Conservation (phyloP, 2,797 vertebrate species). For the Pseudochaenichthys georgianus region DNA sequence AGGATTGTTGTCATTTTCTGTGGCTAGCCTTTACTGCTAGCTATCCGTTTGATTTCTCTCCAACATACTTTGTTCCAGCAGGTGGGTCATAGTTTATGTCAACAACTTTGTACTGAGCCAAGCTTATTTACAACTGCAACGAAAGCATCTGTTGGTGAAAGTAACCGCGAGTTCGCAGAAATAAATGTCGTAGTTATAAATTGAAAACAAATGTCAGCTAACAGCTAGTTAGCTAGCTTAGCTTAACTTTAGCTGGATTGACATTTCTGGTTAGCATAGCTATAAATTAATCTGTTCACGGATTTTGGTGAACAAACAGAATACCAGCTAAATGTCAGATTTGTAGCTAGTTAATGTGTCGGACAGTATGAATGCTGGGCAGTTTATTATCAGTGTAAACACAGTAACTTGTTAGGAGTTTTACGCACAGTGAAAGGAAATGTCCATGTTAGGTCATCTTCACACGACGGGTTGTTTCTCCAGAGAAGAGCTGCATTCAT, state of each 20-base stretch:
- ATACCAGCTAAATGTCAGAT: accelerated
- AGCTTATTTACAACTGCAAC: background rate
- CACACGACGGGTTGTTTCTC: background rate
- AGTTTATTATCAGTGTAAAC: slow-evolving; percentile 1
- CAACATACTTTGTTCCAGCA: slow-evolving; percentile 68
- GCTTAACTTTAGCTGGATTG: slow-evolving; percentile 46
- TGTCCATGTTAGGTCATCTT: slow-evolving; percentile 65
- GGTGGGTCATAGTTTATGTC: slow-evolving; percentile 61
- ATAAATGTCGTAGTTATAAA: slow-evolving; percentile 33
- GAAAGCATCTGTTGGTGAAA: background rate
- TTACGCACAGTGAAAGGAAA: slow-evolving; percentile 27
- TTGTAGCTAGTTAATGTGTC: background rate
- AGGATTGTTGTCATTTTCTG: slow-evolving; percentile 73
- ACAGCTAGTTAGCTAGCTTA: slow-evolving; percentile 56
- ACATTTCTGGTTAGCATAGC: slow-evolving; percentile 8
- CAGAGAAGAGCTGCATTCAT: background rate
- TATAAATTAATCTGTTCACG: background rate
- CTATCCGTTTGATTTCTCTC: slow-evolving; percentile 45
- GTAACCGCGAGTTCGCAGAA: background rate
- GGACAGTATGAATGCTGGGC: accelerated
- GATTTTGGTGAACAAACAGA: background rate
- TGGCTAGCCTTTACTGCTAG: slow-evolving; percentile 51
- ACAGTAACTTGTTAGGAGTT: slow-evolving; percentile 27
- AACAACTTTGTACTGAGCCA: background rate
- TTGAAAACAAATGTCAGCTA: slow-evolving; percentile 63